Evolutionary conservation across 2,797 vertebrate species (phyloP).

Genomic region (Sebastes vulpes): DNA sequence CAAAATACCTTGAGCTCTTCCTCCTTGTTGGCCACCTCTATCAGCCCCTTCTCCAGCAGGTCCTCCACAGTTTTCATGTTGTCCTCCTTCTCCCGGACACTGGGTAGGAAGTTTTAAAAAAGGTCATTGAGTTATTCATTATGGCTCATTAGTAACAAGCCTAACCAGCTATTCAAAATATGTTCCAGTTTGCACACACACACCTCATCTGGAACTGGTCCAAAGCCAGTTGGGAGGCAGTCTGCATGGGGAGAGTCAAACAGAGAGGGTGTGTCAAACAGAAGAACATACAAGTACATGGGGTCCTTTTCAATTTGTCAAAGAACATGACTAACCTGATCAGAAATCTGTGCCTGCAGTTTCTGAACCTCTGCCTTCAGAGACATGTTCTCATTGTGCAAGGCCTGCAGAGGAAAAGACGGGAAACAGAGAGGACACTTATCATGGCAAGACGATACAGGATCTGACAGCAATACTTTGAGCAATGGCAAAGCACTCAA

Average conservation of each 20-base stretch:
- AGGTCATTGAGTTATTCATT: not conserved
- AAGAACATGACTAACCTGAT: slow-evolving; percentile 87
- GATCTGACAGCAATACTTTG: not conserved
- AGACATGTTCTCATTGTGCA: slow-evolving; percentile 94
- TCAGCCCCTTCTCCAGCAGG: slow-evolving; percentile 93
- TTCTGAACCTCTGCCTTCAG: slow-evolving; percentile 93
- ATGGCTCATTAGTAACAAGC: not conserved
- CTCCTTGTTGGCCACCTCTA: slow-evolving; percentile 96
- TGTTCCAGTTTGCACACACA: slow-evolving; percentile 62
- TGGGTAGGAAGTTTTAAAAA: slow-evolving; percentile 49
- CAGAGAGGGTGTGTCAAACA: slow-evolving; percentile 32
- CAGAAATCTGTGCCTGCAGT: slow-evolving; percentile 92
- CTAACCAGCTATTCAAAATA: slow-evolving; percentile 3
- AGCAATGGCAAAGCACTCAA: not conserved
- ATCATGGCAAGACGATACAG: not conserved
- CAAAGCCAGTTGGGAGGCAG: slow-evolving; percentile 84
- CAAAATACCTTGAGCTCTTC: slow-evolving; percentile 90
- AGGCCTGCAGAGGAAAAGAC: slow-evolving; percentile 80
- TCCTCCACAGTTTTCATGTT: slow-evolving; percentile 95
- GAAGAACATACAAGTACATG: not conserved
- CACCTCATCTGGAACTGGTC: slow-evolving; percentile 95
- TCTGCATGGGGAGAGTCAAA: slow-evolving; percentile 49
- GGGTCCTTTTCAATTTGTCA: not conserved
- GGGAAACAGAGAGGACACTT: not conserved
- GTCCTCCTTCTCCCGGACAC: slow-evolving; percentile 92